phyloP scores from a whole-genome alignment of 1,140 invertebrate species.

The Pentalonia nigronervosa region DNA sequence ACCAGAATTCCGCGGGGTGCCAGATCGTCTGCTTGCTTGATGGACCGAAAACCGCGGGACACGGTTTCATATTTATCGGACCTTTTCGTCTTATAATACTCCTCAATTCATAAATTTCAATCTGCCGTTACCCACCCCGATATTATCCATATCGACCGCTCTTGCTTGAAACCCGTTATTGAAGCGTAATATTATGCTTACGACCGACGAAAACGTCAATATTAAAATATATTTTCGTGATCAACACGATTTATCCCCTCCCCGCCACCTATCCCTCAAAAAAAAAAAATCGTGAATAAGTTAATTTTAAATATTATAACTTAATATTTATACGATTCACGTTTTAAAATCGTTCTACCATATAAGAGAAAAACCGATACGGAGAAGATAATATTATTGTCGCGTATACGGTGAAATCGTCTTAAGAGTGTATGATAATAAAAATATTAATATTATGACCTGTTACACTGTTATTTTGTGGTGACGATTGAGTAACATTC shows the following conservation, averaged over 20 bases:
- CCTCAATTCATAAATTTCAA: neutral
- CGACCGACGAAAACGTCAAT: neutral
- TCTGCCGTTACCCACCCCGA: neutral
- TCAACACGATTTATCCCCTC: neutral
- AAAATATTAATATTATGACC: too few species aligned
- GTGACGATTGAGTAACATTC: neutral
- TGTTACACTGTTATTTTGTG: neutral
- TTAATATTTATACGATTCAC: neutral
- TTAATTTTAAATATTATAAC: neutral
- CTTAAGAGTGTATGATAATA: too few species aligned
- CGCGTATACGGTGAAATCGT: too few species aligned
- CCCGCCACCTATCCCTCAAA: too few species aligned
- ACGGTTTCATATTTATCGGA: neutral
- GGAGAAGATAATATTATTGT: neutral
- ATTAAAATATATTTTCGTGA: neutral
- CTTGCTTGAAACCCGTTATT: neutral
- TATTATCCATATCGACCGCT: neutral
- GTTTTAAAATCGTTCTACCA: neutral
- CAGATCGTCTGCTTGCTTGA: neutral
- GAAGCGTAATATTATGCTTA: neutral
- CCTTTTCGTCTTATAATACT: neutral
- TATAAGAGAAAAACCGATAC: neutral
- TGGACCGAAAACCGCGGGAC: neutral
- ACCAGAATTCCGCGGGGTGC: neutral
- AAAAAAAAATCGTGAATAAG: neutral